Base-by-base conservation (phyloP, 2,797 vertebrate genomes). In the Agapornis canus region DNA sequence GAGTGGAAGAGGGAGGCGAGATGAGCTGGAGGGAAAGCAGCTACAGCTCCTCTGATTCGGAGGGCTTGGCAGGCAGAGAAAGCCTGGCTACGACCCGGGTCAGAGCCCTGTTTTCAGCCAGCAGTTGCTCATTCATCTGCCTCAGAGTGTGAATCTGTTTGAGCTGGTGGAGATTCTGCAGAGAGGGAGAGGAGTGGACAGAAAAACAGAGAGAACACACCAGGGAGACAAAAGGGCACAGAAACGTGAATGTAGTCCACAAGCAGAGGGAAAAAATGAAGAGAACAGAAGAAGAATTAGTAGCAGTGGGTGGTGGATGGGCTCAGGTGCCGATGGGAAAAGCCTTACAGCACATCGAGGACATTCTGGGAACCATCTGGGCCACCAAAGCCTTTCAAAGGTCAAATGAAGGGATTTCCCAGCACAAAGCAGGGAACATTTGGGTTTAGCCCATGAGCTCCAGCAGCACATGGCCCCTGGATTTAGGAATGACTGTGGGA, bases 91-190 rank as follows among this genome's bases (percentile, higher is more conserved):
- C 98, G 65, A 98, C 98, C 43, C 98, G 98, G 96, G 99, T 98
- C 98, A 99, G 98, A 96, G 99, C 99, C 98, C 98, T 98, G 97
- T 99, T 99, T 97, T 99, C 99, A 90, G 98, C 98, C 98, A 99
- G 98, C 95, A 99, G 99, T 83, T 98, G 97, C 96, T 99, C 98
- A 96, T 99, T 99, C 97, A 98, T 97, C 97, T 98, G 98, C 97
- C 99, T 98, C 98, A 99, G 96, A 96, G 98, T 97, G 97, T 98
- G 98, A 97, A 98, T 98, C 98, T 99, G 99, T 98, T 98, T 98
- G 98, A 99, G 98, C 98, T 98, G 98, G 93, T 99, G 99, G 96
- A 98, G 98, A 95, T 98, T 98, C 99, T 99, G 98, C 96, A 96
- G 96, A 98, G 96, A 98, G 96, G 90, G 97, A 98, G 93, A 97